Evolutionary conservation across 2,113 vertebrate species (phyloP).

Genomic region (Aplodontia rufa): DNA sequence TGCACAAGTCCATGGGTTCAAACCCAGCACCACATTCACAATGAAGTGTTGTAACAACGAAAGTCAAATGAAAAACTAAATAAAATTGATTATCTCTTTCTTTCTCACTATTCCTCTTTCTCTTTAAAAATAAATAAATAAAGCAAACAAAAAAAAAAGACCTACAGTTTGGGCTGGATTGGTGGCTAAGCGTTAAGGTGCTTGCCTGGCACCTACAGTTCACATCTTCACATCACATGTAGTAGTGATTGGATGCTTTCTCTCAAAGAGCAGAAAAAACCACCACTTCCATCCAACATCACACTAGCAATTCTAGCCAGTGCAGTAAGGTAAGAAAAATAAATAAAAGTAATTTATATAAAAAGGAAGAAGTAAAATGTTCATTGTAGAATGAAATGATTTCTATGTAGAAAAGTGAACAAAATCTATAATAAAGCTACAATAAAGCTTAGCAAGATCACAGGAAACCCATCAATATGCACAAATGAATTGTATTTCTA

Average conservation of each 20-base stretch:
- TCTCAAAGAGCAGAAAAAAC: neutral
- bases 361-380: neutral
- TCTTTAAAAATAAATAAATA: too few species aligned
- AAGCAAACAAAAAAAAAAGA: too few species aligned
- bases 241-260: neutral
- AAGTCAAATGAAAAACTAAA: too few species aligned
- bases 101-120: too few species aligned
- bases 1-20: too few species aligned
- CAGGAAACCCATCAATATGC: neutral
- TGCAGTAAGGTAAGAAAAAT: neutral
- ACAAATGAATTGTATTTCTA: neutral
- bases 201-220: too few species aligned
- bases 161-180: too few species aligned
- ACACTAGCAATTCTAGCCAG: neutral
- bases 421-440: neutral
- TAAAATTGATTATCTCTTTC: too few species aligned
- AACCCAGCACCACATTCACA: too few species aligned
- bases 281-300: neutral
- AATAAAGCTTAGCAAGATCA: neutral
- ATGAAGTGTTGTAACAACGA: too few species aligned
- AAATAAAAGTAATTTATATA: neutral
- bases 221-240: neutral
- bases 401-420: neutral
- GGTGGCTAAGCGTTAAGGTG: too few species aligned
- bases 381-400: neutral